Evolutionary conservation across 2,888 invertebrate species (phyloP), one percentile per base, ranked within the genome.

Genomic region (Artemia sinica): DNA sequence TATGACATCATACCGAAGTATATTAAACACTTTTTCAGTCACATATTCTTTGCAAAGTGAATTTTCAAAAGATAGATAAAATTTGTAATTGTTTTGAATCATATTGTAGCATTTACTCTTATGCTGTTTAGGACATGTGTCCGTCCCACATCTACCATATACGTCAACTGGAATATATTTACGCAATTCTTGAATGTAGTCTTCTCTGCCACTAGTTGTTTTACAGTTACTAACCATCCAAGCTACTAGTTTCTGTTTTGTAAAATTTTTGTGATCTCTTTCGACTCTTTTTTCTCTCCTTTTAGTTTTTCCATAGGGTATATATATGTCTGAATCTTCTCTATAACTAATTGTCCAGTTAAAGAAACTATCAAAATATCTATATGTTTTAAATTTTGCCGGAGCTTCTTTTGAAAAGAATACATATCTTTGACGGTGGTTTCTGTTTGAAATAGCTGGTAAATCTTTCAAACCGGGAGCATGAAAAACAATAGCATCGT

Each of bases 211-310:
- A 63, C 72, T 68, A 7, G 67, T 52, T 8, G 73, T 72, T 41
- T 51, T 50, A 66, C 73, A 73, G 66, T 73, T 70, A 50, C 71
- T 70, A 49, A 72, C 72, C 52, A 72, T 72, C 73, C 72, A 72
- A 11, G 71, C 72, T 1, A 71, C 72, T 66, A 70, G 18, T 67
- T 70, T 73, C 8, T 69, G 65, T 28, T 70, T 70, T 11, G 68
- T 68, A 49, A 68, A 68, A 10, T 12, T 10, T 13, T 68, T 48
- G 18, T 66, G 14, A 10, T n/a, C 66, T 18, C 66, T n/a, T 11
- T 58, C 14, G 28, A 14, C 49, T 41, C 51, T 48, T 11, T 18
- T 12, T 8, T 8, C 13, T 12, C 52, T 68, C 14, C 6, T 28
- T 8, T 9, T 50, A 48, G 66, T 67, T 18, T 66, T 66, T 28